A percentile compares a stretch with the other conserved stretches of the same genome.
phyloP scores from a whole-genome alignment of 1,140 invertebrate species.

The Nomia melanderi region DNA sequence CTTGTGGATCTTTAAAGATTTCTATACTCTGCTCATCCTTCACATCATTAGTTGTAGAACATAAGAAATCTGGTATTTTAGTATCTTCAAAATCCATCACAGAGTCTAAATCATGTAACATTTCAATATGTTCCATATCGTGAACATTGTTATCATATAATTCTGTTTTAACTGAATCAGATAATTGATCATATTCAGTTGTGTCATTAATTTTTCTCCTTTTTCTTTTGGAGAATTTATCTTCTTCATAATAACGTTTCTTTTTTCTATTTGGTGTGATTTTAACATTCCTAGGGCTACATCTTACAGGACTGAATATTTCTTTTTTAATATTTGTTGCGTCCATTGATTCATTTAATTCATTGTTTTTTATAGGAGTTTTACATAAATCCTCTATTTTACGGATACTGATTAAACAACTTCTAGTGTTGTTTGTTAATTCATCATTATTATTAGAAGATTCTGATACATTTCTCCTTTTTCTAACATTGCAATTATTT shows the following conservation, averaged over 20 bases:
- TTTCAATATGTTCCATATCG: conserved; percentile 51
- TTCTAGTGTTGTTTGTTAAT: background rate
- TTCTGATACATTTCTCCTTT: background rate
- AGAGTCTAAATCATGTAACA: conserved; percentile 59
- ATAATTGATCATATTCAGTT: background rate
- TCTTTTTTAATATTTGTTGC: background rate
- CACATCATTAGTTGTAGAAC: background rate
- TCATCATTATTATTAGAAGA: background rate
- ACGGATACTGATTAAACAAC: background rate
- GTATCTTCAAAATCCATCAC: conserved; percentile 30
- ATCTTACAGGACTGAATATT: background rate
- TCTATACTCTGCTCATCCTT: background rate
- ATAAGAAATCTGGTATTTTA: conserved; percentile 43
- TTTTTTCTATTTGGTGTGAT: background rate
- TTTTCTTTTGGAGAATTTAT: background rate
- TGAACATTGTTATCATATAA: conserved; percentile 16
- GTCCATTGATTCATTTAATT: background rate
- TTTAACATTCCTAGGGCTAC: background rate
- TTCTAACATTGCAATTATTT: too few species aligned
- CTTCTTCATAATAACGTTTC: background rate
- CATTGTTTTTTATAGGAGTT: background rate
- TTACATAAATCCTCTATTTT: background rate
- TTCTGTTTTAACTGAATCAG: conserved; percentile 25
- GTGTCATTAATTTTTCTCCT: background rate
- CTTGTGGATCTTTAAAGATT: conserved; percentile 29